Evolutionary conservation across 2,888 invertebrate genomes (phyloP).

Genomic region (Selenia dentaria): DNA sequence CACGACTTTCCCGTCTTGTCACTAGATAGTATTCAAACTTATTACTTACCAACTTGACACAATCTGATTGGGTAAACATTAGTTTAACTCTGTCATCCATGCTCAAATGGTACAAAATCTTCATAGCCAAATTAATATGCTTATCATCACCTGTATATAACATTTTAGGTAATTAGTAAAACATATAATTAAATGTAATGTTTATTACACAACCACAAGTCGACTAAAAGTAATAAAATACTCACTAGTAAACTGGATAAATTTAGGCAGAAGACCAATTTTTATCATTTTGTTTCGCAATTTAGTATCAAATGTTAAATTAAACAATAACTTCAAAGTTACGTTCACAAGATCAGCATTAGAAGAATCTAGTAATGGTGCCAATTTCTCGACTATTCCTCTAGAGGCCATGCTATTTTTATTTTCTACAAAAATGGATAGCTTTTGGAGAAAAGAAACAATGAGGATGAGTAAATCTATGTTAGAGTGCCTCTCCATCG

Average conservation of each 20-base stretch:
- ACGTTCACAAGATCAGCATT: constrained; percentile 91
- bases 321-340: constrained; percentile 94
- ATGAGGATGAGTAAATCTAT: constrained; percentile 95
- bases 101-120: constrained; percentile 96
- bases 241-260: constrained; percentile 94
- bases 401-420: constrained; percentile 95
- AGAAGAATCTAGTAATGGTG: constrained; percentile 88
- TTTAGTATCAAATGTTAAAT: constrained; percentile 97
- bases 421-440: constrained; percentile 97
- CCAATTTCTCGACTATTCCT: constrained; percentile 93
- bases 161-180: not conserved
- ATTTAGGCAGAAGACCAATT: constrained; percentile 94
- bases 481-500: constrained; percentile 94
- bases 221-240: constrained; percentile 26
- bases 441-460: constrained; percentile 96
- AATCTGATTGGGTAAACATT: constrained; percentile 97
- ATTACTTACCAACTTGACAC: constrained; percentile 93
- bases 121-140: constrained; percentile 91
- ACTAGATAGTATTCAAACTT: no score
- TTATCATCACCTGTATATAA: constrained; percentile 90
- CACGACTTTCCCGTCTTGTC: no score
- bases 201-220: not conserved
- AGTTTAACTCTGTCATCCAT: constrained; percentile 97
- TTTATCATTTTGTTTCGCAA: constrained; percentile 95
- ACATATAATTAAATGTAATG: not conserved